phyloP scores from a whole-genome alignment of 2,797 vertebrate species.

The Oreonectes daqikongensis region DNA sequence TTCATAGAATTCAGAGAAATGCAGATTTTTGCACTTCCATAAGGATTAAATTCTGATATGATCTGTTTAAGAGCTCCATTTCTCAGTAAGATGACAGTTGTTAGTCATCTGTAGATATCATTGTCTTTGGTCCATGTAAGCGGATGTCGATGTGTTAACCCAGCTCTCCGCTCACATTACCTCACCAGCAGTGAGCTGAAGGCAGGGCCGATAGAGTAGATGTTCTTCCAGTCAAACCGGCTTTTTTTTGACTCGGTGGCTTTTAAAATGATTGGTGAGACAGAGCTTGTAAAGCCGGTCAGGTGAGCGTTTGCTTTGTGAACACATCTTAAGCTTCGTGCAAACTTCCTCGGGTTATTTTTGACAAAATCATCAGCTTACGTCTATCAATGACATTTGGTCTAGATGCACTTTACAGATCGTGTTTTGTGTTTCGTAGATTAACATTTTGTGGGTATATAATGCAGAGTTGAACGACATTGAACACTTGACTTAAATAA shows the following conservation, averaged over 20 bases:
- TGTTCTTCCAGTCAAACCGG: constrained; percentile 69
- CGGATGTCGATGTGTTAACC: constrained; percentile 40
- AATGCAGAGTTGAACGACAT: background rate
- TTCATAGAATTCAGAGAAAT: background rate
- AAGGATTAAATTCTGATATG: background rate
- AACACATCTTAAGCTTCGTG: constrained; percentile 15
- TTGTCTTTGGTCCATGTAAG: constrained; percentile 29
- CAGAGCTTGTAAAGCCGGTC: constrained; percentile 45
- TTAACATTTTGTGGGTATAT: background rate
- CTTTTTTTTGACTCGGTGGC: constrained; percentile 35
- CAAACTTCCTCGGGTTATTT: constrained; percentile 19
- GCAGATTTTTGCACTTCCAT: constrained; percentile 9
- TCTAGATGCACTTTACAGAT: background rate
- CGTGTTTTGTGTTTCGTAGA: background rate
- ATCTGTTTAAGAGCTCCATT: background rate
- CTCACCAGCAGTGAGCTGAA: constrained; percentile 54
- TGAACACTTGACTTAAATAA: background rate
- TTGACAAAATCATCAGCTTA: constrained; percentile 24
- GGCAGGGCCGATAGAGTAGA: constrained; percentile 55
- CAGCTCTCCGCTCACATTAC: constrained; percentile 47
- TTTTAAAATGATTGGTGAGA: constrained; percentile 7
- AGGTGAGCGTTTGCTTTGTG: constrained; percentile 39
- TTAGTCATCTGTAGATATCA: constrained; percentile 17
- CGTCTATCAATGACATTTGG: constrained; percentile 15
- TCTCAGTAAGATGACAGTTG: background rate